Evolutionary conservation across 2,888 invertebrate species (phyloP).

Genomic region (Griposia aprilina): DNA sequence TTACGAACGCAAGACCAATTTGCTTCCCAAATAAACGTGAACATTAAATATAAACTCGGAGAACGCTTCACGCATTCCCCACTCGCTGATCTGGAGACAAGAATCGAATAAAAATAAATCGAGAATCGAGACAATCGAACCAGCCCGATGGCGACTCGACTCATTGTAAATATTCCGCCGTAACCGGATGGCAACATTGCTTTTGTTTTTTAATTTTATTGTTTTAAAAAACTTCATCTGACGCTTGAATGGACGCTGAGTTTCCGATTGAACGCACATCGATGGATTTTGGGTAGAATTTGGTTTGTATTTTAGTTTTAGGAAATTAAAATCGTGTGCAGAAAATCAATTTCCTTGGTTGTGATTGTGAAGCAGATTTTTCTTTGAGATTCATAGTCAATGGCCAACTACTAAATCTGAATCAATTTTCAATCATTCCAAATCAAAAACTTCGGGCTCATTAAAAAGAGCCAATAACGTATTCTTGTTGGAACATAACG

Average conservation of each 20-base stretch:
- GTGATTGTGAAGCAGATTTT: background rate
- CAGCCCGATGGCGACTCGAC: constrained; percentile 68
- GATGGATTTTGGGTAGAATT: constrained; percentile 53
- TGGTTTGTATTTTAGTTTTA: constrained; percentile 42
- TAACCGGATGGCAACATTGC: constrained; percentile 70
- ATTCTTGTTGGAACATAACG: background rate
- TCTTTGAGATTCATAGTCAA: background rate
- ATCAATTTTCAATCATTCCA: background rate
- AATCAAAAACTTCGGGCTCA: no score
- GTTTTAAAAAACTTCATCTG: constrained; percentile 65
- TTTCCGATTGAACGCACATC: constrained; percentile 63
- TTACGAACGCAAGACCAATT: constrained; percentile 64
- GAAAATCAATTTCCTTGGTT: constrained; percentile 45
- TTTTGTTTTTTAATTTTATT: constrained; percentile 65
- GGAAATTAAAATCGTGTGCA: constrained; percentile 30
- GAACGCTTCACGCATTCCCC: constrained; percentile 74
- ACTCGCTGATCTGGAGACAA: constrained; percentile 72
- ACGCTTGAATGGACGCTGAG: constrained; percentile 67
- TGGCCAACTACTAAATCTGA: background rate
- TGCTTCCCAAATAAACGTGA: constrained; percentile 65
- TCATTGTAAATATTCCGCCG: constrained; percentile 74
- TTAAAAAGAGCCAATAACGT: background rate
- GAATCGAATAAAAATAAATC: constrained; percentile 81
- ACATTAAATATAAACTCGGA: constrained; percentile 69
- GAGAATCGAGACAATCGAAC: constrained; percentile 82